Evolutionary conservation across 2,797 vertebrate species (phyloP).

Genomic region (Leptodactylus fallax): DNA sequence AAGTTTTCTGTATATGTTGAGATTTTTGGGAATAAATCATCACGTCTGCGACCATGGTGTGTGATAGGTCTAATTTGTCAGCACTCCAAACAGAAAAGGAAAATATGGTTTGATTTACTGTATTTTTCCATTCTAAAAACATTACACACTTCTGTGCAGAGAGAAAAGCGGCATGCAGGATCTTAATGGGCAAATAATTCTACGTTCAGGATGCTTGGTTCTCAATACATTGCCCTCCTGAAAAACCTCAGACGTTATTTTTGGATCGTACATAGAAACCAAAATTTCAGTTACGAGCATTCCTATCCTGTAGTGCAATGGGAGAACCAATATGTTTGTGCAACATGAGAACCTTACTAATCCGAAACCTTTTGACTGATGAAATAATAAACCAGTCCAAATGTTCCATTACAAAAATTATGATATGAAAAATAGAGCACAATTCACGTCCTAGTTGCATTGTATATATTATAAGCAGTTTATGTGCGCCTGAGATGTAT

Average conservation of each 20-base stretch:
- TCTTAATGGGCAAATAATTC: constrained; percentile 80
- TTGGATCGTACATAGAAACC: constrained; percentile 77
- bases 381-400: constrained; percentile 47
- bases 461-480: not conserved
- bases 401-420: constrained; percentile 11
- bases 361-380: constrained; percentile 46
- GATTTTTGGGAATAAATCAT: constrained; percentile 37
- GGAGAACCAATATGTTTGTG: constrained; percentile 78
- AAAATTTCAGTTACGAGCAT: constrained; percentile 78
- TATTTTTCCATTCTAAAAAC: constrained; percentile 79
- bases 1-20: not conserved
- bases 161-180: constrained; percentile 73
- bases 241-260: constrained; percentile 75
- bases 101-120: constrained; percentile 74
- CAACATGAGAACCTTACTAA: constrained; percentile 70
- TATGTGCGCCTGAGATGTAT: not conserved
- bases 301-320: constrained; percentile 78
- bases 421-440: constrained; percentile 2
- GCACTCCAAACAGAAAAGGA: constrained; percentile 67
- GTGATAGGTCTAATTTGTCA: constrained; percentile 46
- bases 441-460: not conserved
- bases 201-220: constrained; percentile 75
- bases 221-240: constrained; percentile 73
- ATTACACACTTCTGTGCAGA: constrained; percentile 69
- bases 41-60: constrained; percentile 22